These are phyloP conservation scores for Operophtera brumata DNA, from an alignment of 2,888 invertebrate species.

Conservation along the genomic window DNA sequence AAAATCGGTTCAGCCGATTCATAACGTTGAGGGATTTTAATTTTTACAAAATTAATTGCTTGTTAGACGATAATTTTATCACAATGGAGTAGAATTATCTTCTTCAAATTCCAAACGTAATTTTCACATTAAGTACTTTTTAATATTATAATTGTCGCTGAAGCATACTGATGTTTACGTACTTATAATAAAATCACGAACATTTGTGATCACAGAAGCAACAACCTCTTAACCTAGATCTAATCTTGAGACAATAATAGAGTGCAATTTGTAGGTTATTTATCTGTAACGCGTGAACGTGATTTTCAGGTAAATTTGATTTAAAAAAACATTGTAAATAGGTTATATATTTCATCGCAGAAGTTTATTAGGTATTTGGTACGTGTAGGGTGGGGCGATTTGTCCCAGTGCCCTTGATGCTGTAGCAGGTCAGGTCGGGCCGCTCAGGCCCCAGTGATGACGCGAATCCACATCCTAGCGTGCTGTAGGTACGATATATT, in stretches of 20 bases:
- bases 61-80: too few relatives aligned
- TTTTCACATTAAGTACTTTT: background rate
- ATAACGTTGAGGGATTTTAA: too few relatives aligned
- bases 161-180: conserved; percentile 3
- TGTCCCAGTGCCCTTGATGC: conserved; percentile 49
- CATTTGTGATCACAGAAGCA: conserved; percentile 25
- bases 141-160: background rate
- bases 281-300: conserved; percentile 20
- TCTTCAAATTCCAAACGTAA: too few relatives aligned
- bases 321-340: conserved; percentile 21
- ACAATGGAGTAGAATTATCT: too few relatives aligned
- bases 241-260: conserved; percentile 30
- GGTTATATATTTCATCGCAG: conserved; percentile 12
- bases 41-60: too few relatives aligned
- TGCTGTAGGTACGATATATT: too few relatives aligned
- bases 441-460: conserved; percentile 27
- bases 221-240: conserved; percentile 35
- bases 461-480: conserved; percentile 29
- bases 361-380: background rate
- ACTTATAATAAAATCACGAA: conserved; percentile 20
- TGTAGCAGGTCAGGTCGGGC: conserved; percentile 44
- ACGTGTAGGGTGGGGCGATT: conserved; percentile 32
- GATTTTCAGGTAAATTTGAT: conserved; percentile 25
- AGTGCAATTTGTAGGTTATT: conserved; percentile 27
- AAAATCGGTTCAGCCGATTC: too few relatives aligned